A percentile compares a stretch with the other conserved stretches of the same genome.
Evolutionary conservation across 2,797 vertebrate genomes (phyloP).

Genomic region (Urophycis tenuis): DNA sequence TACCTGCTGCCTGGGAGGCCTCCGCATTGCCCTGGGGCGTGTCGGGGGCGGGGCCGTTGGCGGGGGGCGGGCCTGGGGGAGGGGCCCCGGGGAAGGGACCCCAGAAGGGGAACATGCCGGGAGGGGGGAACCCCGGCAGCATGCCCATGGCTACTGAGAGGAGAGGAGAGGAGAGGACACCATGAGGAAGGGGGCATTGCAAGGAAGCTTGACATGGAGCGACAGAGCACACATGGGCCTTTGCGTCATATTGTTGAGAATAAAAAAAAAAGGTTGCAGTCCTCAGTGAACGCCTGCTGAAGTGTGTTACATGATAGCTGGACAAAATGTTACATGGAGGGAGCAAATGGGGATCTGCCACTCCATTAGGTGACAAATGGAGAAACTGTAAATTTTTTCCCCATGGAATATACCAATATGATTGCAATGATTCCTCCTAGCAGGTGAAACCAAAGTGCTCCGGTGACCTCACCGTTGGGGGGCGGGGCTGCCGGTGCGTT

Average conservation of each 20-base stretch:
- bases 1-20: slow-evolving; percentile 60
- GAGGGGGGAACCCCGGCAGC: slow-evolving; percentile 89
- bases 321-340: no score
- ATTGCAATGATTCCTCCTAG: neutral
- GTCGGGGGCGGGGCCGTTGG: slow-evolving; percentile 41
- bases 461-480: slow-evolving; percentile 72
- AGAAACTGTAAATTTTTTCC: neutral
- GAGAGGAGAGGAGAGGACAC: neutral
- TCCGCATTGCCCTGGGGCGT: slow-evolving; percentile 51
- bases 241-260: no score
- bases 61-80: slow-evolving; percentile 55
- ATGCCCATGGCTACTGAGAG: slow-evolving; percentile 86
- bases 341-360: no score
- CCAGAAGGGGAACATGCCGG: slow-evolving; percentile 91
- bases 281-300: no score
- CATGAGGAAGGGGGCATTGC: neutral
- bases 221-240: neutral
- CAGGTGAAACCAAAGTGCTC: slow-evolving; percentile 20
- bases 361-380: neutral
- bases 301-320: no score
- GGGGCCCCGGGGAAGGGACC: slow-evolving; percentile 84
- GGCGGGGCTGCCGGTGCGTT: slow-evolving; percentile 70
- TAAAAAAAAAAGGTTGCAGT: no score
- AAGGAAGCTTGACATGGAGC: no score
- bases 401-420: neutral